Conservation (phyloP, 2,113 vertebrate species). For the Dinomys branickii region DNA sequence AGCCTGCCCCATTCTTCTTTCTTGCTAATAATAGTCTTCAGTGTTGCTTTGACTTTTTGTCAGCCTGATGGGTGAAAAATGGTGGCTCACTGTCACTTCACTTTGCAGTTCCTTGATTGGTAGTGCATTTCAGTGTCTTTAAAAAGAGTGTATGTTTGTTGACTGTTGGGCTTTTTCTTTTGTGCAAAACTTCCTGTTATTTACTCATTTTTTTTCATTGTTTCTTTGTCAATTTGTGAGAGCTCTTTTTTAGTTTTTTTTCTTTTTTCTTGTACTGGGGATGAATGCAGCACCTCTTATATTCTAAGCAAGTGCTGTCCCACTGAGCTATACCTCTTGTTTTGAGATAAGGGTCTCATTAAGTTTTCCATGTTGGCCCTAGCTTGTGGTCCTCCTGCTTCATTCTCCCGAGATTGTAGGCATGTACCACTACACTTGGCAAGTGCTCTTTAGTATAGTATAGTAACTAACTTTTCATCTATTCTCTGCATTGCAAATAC, state of each 20-base stretch:
- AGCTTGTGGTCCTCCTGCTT: background rate
- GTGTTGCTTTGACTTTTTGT: background rate
- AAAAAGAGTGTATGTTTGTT: background rate
- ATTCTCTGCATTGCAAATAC: background rate
- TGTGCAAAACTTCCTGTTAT: background rate
- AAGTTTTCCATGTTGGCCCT: background rate
- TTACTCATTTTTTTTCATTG: background rate
- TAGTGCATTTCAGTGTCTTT: background rate
- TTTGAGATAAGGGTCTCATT: background rate
- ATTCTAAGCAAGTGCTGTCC: background rate
- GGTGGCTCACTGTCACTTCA: background rate
- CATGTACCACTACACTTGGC: background rate
- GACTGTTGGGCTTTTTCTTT: background rate
- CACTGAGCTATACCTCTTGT: background rate
- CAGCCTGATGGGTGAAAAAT: background rate
- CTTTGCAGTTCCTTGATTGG: constrained; percentile 11
- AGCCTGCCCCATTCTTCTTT: background rate
- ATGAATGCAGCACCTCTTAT: background rate
- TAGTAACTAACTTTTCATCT: background rate
- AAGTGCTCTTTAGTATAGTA: background rate
- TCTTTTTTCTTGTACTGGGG: background rate
- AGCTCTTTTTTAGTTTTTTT: background rate
- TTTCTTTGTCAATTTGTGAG: background rate
- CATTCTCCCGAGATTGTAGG: background rate
- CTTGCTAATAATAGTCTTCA: background rate